phyloP scores from a whole-genome alignment of 2,888 invertebrate species.

The Drosophila kuntzei region DNA sequence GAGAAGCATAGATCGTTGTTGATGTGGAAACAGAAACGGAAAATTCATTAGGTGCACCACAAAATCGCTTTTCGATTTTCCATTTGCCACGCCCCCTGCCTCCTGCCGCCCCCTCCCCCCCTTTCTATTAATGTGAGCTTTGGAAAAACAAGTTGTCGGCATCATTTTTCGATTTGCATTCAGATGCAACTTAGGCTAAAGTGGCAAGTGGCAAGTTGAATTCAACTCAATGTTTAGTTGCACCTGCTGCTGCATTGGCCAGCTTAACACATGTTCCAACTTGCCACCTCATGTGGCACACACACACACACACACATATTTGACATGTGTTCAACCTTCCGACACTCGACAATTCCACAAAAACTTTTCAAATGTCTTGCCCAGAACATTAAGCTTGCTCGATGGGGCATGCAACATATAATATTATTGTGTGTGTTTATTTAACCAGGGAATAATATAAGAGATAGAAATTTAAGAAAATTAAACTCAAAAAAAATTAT shows the following conservation, averaged over 20 bases:
- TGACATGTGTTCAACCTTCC: conserved; percentile 43
- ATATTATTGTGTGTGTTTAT: too few species aligned
- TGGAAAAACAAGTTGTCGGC: conserved; percentile 46
- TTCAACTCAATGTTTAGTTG: conserved; percentile 62
- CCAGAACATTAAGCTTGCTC: conserved; percentile 13
- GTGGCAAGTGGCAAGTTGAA: conserved; percentile 32
- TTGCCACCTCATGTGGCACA: conserved; percentile 12
- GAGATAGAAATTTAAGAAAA: background rate
- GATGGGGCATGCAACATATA: background rate
- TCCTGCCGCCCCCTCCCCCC: background rate
- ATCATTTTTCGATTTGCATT: conserved; percentile 55
- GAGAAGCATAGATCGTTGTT: conserved; percentile 8
- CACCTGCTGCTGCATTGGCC: conserved; percentile 41
- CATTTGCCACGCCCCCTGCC: conserved; percentile 14
- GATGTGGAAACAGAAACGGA: conserved; percentile 29
- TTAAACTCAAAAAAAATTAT: background rate
- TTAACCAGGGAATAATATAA: background rate
- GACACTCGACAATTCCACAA: background rate
- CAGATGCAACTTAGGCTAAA: conserved; percentile 28
- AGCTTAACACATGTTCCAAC: conserved; percentile 41
- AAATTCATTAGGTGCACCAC: conserved; percentile 56
- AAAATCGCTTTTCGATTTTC: conserved; percentile 62
- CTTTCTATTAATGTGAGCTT: conserved; percentile 20
- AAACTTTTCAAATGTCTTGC: conserved; percentile 27
- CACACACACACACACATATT: conserved; percentile 20